Evolutionary conservation across 2,888 invertebrate genomes (phyloP).

Genomic region (Desoria tigrina): DNA sequence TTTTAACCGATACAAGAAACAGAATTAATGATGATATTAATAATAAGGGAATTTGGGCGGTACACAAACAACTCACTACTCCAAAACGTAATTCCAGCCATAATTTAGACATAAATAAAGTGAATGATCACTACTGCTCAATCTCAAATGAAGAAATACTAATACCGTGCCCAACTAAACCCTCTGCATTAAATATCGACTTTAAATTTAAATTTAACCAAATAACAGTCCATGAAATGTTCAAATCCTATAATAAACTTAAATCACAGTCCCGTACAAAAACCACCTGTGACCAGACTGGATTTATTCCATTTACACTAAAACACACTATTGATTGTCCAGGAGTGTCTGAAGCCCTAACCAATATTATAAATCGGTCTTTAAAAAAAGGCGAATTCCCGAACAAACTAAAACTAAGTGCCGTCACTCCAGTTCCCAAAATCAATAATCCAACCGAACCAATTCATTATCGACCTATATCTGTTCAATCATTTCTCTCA

Average conservation of each 20-base stretch:
- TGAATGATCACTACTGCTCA: background rate
- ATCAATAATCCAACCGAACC: slow-evolving; percentile 6
- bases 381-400: slow-evolving; percentile 12
- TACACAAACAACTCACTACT: background rate
- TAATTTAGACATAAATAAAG: background rate
- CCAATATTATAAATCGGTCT: slow-evolving; percentile 10
- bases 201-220: background rate
- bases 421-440: slow-evolving; percentile 26
- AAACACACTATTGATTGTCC: background rate
- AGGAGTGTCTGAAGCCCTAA: background rate
- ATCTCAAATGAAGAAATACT: background rate
- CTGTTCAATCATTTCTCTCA: slow-evolving; percentile 23
- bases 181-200: background rate
- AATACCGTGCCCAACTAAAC: background rate
- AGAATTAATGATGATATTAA: background rate
- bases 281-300: background rate
- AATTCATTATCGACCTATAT: slow-evolving; percentile 26
- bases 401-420: slow-evolving; percentile 12
- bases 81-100: background rate
- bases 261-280: background rate
- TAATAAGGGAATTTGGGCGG: background rate
- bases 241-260: background rate
- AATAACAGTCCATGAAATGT: background rate
- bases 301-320: slow-evolving; percentile 2
- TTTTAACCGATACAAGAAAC: background rate